Percentiles rank a stretch among this genome's conserved stretches.
Evolutionary conservation across 1,140 invertebrate genomes (phyloP).

Genomic region (Arion vulgaris): DNA sequence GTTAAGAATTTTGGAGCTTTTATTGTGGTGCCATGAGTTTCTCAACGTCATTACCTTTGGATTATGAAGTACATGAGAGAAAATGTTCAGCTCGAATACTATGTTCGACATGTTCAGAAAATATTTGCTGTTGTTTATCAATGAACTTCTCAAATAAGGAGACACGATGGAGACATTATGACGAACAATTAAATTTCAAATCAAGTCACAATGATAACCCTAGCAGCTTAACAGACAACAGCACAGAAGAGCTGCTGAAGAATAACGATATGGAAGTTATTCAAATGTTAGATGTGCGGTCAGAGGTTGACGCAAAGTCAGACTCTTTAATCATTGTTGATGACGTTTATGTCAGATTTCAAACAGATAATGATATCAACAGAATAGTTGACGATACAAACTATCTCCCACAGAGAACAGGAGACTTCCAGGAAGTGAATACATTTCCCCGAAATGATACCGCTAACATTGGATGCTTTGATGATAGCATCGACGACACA

Average conservation of each 20-base stretch:
- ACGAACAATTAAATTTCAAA: neutral
- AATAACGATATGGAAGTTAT: neutral
- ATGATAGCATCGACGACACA: neutral
- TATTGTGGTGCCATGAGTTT: slow-evolving; percentile 86
- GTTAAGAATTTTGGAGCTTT: slow-evolving; percentile 85
- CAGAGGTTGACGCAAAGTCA: slow-evolving; percentile 4
- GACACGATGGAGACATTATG: neutral
- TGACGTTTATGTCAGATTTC: slow-evolving; percentile 46
- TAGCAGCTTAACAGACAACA: neutral
- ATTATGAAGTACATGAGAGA: slow-evolving; percentile 33
- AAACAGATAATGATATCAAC: slow-evolving; percentile 42
- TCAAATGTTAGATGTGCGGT: neutral
- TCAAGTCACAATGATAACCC: neutral
- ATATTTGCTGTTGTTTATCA: slow-evolving; percentile 1
- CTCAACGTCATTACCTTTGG: slow-evolving; percentile 79
- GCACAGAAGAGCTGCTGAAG: neutral
- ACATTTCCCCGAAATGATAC: neutral
- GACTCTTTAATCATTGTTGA: slow-evolving; percentile 45
- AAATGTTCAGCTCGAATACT: slow-evolving; percentile 32
- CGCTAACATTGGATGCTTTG: neutral
- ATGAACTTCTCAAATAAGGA: slow-evolving; percentile 4
- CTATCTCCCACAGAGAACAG: neutral
- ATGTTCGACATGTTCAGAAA: slow-evolving; percentile 34
- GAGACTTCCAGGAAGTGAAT: slow-evolving; percentile 14
- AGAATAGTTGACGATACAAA: slow-evolving; percentile 13